Percentiles rank a stretch among this genome's conserved stretches.
phyloP scores from a whole-genome alignment of 92 coral and sea anemone species.

The Actinostola sp. region DNA sequence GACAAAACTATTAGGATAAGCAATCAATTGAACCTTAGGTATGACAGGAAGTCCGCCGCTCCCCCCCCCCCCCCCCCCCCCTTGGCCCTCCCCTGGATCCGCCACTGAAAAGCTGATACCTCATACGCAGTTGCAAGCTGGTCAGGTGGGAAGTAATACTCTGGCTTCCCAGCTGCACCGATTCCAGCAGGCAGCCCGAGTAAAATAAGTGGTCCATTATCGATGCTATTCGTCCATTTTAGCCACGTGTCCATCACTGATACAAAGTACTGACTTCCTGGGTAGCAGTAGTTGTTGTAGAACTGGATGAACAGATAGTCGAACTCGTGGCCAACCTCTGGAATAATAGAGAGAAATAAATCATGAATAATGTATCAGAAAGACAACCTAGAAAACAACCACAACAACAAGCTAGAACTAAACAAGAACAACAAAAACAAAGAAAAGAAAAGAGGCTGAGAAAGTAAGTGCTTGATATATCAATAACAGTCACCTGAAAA shows the following conservation, averaged over 20 bases:
- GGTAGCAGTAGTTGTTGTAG: slow-evolving; percentile 88
- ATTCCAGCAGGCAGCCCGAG: slow-evolving; percentile 85
- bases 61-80: too few relatives aligned
- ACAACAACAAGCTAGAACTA: too few relatives aligned
- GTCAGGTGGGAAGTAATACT: slow-evolving; percentile 80
- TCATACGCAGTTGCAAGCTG: slow-evolving; percentile 66
- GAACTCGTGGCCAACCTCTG: slow-evolving; percentile 80
- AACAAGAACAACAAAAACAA: too few relatives aligned
- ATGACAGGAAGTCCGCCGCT: too few relatives aligned
- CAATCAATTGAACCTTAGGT: too few relatives aligned
- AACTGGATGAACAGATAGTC: slow-evolving; percentile 88
- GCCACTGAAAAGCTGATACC: slow-evolving; percentile 25
- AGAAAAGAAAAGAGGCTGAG: too few relatives aligned
- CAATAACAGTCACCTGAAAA: too few relatives aligned
- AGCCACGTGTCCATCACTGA: slow-evolving; percentile 86
- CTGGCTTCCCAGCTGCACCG: slow-evolving; percentile 70
- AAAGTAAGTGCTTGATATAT: too few relatives aligned
- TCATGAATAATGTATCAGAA: neutral
- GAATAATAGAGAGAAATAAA: neutral
- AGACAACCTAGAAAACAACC: neutral
- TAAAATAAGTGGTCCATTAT: slow-evolving; percentile 67
- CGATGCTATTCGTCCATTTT: slow-evolving; percentile 68
- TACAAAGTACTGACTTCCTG: slow-evolving; percentile 67
- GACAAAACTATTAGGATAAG: too few relatives aligned
- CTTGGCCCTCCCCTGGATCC: neutral